These are phyloP conservation scores for Coelinius sp. DNA, from an alignment of 2,888 invertebrate genomes.

Conservation along the genomic window DNA sequence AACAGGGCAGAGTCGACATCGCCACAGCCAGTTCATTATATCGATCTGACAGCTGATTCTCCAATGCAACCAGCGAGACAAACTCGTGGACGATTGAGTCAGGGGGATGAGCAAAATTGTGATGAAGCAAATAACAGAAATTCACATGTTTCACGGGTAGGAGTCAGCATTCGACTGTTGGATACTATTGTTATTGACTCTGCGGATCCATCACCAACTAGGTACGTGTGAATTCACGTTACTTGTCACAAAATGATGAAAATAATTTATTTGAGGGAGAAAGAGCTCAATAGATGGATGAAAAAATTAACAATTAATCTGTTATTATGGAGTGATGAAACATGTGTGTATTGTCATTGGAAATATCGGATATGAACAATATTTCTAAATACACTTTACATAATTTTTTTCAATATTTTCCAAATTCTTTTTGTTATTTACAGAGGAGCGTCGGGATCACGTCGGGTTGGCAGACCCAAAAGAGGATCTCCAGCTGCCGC, in stretches of 20 bases:
- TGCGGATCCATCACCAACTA: background rate
- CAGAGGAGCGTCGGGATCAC: background rate
- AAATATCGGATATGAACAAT: too few relatives aligned
- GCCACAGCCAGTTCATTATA: constrained; percentile 36
- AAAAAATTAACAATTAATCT: background rate
- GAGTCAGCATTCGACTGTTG: background rate
- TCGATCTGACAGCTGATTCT: constrained; percentile 47
- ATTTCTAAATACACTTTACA: too few relatives aligned
- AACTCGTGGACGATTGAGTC: background rate
- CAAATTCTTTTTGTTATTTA: background rate
- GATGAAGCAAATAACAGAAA: background rate
- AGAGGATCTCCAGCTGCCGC: background rate
- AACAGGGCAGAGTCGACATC: constrained; percentile 7
- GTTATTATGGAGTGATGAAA: too few relatives aligned
- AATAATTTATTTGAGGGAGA: too few relatives aligned
- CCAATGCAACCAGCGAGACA: constrained; percentile 17
- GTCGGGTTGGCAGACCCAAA: background rate
- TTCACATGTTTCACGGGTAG: constrained; percentile 6
- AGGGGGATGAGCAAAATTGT: background rate
- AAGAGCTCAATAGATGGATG: too few relatives aligned
- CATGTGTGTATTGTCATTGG: too few relatives aligned
- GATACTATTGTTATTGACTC: constrained; percentile 21
- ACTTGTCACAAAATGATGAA: too few relatives aligned
- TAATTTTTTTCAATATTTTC: background rate
- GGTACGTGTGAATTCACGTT: background rate